A percentile compares a stretch with the other conserved stretches of the same genome.
Conservation (phyloP, 2,797 vertebrate genomes). For the Melanogrammus aeglefinus region DNA sequence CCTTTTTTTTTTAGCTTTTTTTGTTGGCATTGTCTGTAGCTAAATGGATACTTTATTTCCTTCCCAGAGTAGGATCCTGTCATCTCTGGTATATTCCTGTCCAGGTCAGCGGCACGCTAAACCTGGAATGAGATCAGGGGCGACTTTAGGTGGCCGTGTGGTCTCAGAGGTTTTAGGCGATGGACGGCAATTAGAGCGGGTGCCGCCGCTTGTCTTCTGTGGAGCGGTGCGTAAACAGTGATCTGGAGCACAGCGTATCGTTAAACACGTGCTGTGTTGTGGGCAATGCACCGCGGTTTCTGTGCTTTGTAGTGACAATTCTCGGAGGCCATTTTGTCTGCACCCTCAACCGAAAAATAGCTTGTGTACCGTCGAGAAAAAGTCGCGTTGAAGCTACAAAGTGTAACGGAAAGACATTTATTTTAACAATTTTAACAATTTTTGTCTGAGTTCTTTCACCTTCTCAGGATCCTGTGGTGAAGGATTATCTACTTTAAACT, state of each 20-base stretch:
- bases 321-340: background rate
- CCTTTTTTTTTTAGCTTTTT: background rate
- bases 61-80: conserved; percentile 32
- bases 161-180: conserved; percentile 39
- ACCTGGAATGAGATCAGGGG: conserved; percentile 43
- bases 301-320: background rate
- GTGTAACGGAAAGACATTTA: too few relatives aligned
- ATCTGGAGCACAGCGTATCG: conserved; percentile 35
- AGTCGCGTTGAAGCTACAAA: background rate
- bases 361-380: background rate
- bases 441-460: background rate
- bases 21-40: background rate
- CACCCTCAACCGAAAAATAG: background rate
- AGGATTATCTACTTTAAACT: background rate
- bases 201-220: conserved; percentile 36
- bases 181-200: conserved; percentile 46
- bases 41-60: background rate
- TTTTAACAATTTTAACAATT: too few relatives aligned
- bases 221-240: conserved; percentile 31
- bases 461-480: background rate
- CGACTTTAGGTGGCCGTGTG: conserved; percentile 38
- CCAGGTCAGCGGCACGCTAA: conserved; percentile 47
- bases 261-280: conserved; percentile 23
- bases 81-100: conserved; percentile 48
- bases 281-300: conserved; percentile 1